A percentile compares a stretch with the other conserved stretches of the same genome.
phyloP scores from a whole-genome alignment of 2,797 vertebrate genomes.

The Gymnoscopelus microlampas region DNA sequence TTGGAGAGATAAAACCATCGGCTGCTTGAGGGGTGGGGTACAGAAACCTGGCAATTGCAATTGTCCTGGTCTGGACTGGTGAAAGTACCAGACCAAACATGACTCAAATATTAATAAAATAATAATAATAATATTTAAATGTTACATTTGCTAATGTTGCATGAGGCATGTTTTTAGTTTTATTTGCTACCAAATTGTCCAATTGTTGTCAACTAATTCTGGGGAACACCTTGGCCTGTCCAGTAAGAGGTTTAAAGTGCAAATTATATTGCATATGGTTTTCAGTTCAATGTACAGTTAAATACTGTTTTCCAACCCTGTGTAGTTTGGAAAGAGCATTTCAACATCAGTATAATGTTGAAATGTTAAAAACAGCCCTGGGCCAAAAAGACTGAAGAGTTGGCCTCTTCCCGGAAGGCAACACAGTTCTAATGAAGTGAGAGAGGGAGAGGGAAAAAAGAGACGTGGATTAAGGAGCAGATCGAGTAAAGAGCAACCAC shows the following conservation, averaged over 20 bases:
- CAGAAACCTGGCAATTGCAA: too few species aligned
- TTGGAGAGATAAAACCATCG: too few species aligned
- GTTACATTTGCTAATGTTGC: too few species aligned
- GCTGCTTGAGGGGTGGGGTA: too few species aligned
- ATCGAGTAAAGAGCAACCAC: constrained; percentile 47
- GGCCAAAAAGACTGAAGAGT: constrained; percentile 32
- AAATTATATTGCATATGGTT: background rate
- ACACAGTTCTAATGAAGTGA: constrained; percentile 38
- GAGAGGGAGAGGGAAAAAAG: constrained; percentile 6
- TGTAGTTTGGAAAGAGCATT: constrained; percentile 1
- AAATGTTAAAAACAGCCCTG: constrained; percentile 47
- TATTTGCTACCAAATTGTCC: too few species aligned
- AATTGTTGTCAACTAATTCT: background rate
- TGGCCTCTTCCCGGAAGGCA: constrained; percentile 26
- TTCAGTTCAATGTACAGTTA: too few species aligned
- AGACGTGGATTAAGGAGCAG: constrained; percentile 68
- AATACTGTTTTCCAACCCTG: too few species aligned
- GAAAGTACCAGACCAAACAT: too few species aligned
- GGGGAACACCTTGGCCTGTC: background rate
- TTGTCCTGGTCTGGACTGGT: too few species aligned
- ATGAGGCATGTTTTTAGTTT: too few species aligned
- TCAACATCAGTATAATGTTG: constrained; percentile 34
- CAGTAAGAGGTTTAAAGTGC: background rate
- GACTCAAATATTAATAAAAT: too few species aligned
- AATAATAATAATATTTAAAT: too few species aligned